Evolutionary conservation across 2,113 vertebrate genomes (phyloP).

Genomic region (Uropsilus gracilis): DNA sequence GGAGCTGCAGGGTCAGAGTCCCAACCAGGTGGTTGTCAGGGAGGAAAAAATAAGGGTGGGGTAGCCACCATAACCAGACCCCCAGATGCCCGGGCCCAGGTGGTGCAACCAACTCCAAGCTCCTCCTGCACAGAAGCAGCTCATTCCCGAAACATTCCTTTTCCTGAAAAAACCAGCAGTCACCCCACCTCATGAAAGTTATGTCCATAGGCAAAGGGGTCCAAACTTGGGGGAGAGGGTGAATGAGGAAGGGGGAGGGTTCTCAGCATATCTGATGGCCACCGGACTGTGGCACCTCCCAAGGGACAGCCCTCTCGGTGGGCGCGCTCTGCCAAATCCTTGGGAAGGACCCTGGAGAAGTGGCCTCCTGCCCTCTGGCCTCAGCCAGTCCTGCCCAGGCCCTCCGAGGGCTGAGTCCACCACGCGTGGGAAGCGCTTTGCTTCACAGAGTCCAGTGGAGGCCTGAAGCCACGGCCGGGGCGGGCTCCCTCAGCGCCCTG

Average conservation of each 20-base stretch:
- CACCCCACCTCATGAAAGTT: slow-evolving; percentile 36
- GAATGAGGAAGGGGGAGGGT: slow-evolving; percentile 9
- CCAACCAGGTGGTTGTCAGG: neutral
- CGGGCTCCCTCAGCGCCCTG: slow-evolving; percentile 80
- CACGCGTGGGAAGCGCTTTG: neutral
- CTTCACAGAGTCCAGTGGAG: slow-evolving; percentile 32
- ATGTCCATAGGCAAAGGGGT: slow-evolving; percentile 60
- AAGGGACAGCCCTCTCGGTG: neutral
- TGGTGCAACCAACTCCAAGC: slow-evolving; percentile 71
- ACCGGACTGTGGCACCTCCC: neutral
- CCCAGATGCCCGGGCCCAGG: neutral
- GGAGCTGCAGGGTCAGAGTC: neutral
- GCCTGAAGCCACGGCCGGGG: neutral
- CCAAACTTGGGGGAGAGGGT: neutral
- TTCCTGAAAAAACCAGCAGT: neutral
- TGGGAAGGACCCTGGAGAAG: neutral
- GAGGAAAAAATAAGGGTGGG: slow-evolving; percentile 24
- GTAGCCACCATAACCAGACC: neutral
- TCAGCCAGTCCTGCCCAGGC: slow-evolving; percentile 82
- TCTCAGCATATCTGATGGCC: neutral
- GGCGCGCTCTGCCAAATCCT: neutral
- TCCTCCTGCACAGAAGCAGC: slow-evolving; percentile 73
- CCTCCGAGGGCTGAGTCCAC: slow-evolving; percentile 48
- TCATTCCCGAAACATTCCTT: slow-evolving; percentile 8
- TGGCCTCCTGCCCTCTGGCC: slow-evolving; percentile 49